A percentile compares a stretch with the other conserved stretches of the same genome.
These are phyloP conservation scores for Castor canadensis DNA, from an alignment of 2,113 vertebrate genomes.

Conservation along the genomic window DNA sequence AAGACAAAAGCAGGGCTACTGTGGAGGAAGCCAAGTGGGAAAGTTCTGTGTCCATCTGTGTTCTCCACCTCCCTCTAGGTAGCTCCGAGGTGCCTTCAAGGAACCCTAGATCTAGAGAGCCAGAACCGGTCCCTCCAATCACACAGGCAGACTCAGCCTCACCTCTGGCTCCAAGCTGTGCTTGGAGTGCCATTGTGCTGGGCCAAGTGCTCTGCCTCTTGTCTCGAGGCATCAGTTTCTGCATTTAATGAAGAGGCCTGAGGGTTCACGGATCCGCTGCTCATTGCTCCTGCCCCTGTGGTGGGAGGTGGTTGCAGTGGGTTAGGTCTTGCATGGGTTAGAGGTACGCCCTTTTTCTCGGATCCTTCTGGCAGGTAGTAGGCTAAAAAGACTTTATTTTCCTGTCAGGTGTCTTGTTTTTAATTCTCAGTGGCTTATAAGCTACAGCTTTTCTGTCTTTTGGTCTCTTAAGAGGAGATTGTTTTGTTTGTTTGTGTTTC, in stretches of 20 bases:
- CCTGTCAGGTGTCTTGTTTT: neutral
- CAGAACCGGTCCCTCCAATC: neutral
- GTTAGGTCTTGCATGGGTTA: no score
- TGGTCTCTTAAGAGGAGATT: neutral
- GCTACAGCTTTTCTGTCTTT: neutral
- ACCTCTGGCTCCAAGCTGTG: neutral
- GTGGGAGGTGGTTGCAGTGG: neutral
- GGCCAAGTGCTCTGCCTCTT: neutral
- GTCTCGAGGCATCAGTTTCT: neutral
- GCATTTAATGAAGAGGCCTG: neutral
- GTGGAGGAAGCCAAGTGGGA: neutral
- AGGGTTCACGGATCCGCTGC: neutral
- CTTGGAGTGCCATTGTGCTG: neutral
- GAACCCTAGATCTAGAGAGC: neutral
- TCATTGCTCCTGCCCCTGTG: accelerated
- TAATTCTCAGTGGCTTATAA: constrained; percentile 4
- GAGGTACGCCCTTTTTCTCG: neutral
- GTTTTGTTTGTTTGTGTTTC: constrained; percentile 48
- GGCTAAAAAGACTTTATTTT: neutral
- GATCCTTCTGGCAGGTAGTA: neutral
- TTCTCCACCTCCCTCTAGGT: no score
- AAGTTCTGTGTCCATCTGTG: neutral
- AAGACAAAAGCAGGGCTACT: neutral
- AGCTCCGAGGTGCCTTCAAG: neutral
- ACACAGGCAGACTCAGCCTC: no score